phyloP scores from a whole-genome alignment of 2,113 vertebrate genomes.

The Calyptomena viridis region DNA sequence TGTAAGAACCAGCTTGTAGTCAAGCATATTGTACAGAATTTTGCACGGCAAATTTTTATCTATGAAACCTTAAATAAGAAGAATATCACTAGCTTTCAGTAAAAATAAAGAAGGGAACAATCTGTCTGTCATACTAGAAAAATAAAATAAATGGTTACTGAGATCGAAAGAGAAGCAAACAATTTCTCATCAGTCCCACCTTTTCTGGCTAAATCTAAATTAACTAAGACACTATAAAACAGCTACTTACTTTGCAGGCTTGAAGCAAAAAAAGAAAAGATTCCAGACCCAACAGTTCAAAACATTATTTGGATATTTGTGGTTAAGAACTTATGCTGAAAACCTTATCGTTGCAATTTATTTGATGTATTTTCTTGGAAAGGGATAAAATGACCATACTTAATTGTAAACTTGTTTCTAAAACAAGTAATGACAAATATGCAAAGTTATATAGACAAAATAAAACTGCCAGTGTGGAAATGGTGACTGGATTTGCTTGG shows the following conservation, averaged over 20 bases:
- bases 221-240: not conserved
- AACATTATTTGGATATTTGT: not conserved
- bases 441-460: slow-evolving; percentile 1
- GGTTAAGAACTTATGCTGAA: not conserved
- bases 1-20: not conserved
- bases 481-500: not conserved
- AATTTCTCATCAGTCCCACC: not conserved
- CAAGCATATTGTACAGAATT: not conserved
- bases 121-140: not conserved
- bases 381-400: not conserved
- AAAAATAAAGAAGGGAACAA: not conserved
- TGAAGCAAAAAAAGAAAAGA: not conserved
- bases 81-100: not conserved
- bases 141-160: not conserved
- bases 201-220: not conserved
- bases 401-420: not conserved
- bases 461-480: not conserved
- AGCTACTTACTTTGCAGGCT: not conserved
- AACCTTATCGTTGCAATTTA: not conserved
- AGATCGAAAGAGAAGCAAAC: not conserved
- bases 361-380: not conserved
- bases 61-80: not conserved
- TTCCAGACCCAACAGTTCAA: not conserved
- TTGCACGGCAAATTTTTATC: not conserved
- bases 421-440: not conserved